Base-by-base conservation (phyloP, 2,113 vertebrate genomes). In the Eulemur rufifrons region DNA sequence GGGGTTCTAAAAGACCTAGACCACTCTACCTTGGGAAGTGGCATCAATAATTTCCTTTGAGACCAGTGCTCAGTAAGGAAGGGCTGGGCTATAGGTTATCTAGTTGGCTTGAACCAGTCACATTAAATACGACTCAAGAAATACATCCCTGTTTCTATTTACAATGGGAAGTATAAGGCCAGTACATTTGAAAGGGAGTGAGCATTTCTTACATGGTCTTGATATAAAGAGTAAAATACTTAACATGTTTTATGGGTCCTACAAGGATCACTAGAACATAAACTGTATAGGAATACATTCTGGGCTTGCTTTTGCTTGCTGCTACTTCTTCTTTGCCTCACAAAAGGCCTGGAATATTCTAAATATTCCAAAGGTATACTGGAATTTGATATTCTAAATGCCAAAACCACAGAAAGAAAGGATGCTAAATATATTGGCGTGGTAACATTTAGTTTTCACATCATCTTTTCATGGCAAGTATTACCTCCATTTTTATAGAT, bases 21-120 rank as follows among this genome's bases (percentile, higher is more conserved):
- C 8, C 13, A 21, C 0, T 12, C 18, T 39, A 8, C 4, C 1
- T 25, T 82, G 34, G 15, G 6, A 32, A 1, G 6, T 15, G 59
- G 34, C 0, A 12, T 9, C 18, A 76, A n/a, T 4, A 59, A 20
- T 39, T 32, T 27, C 27, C 71, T 29, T n/a, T 54, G 27, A 69
- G 11, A 83, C 12, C 25, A 68, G 6, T 0, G 13, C 14, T 92
- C 6, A 69, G 69, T 85, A 37, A 59, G 6, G 73, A 56, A 89
- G 74, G 45, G 2, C 2, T 78, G 27, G 13, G 45, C 29, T 29
- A 0, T 3, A 78, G 32, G 14, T 68, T 29, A 64, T 61, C 29
- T 8, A 27, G 4, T 10, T n/a, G n/a, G 11, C 27, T 37, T 80
- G 14, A 96, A 86, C 13, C 25, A n/a, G 32, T 52, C 42, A 85